These are phyloP conservation scores for Sandelia bainsii DNA, from an alignment of 2,797 vertebrate genomes.

Conservation along the genomic window DNA sequence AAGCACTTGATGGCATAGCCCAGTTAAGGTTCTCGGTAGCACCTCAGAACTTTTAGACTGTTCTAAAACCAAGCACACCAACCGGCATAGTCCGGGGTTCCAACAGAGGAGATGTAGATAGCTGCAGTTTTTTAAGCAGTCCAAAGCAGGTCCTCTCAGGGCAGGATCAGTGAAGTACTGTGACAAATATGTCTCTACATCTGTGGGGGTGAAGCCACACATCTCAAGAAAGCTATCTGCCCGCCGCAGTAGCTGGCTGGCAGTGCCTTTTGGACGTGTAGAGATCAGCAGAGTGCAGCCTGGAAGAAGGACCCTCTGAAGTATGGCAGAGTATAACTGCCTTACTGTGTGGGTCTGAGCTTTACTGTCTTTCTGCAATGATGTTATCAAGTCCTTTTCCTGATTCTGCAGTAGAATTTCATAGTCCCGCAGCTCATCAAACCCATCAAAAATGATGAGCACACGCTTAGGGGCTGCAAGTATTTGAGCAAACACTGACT, in stretches of 20 bases:
- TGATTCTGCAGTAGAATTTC: slow-evolving; percentile 81
- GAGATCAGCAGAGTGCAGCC: slow-evolving; percentile 90
- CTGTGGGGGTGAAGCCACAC: slow-evolving; percentile 84
- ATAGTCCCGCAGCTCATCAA: slow-evolving; percentile 86
- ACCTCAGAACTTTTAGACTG: slow-evolving; percentile 44
- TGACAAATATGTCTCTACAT: slow-evolving; percentile 83
- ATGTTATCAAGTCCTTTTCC: slow-evolving; percentile 57
- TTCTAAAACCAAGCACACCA: slow-evolving; percentile 86
- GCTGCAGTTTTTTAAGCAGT: slow-evolving; percentile 73
- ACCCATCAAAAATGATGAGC: slow-evolving; percentile 91
- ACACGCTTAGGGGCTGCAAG: slow-evolving; percentile 84
- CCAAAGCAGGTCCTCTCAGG: slow-evolving; percentile 62
- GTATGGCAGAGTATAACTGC: slow-evolving; percentile 87
- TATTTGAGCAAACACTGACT: slow-evolving; percentile 84
- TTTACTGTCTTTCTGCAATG: slow-evolving; percentile 69
- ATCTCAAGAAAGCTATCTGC: slow-evolving; percentile 88
- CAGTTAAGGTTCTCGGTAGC: slow-evolving; percentile 88
- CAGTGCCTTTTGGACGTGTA: slow-evolving; percentile 85
- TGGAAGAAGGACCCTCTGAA: slow-evolving; percentile 88
- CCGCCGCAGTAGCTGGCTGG: slow-evolving; percentile 85
- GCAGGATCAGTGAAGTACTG: slow-evolving; percentile 81
- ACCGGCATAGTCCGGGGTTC: slow-evolving; percentile 87
- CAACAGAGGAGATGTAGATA: slow-evolving; percentile 88
- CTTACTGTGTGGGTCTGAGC: slow-evolving; percentile 75
- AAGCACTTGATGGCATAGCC: slow-evolving; percentile 84